Base-by-base conservation (phyloP, 2,113 vertebrate genomes). In the Plestiodon gilberti region DNA sequence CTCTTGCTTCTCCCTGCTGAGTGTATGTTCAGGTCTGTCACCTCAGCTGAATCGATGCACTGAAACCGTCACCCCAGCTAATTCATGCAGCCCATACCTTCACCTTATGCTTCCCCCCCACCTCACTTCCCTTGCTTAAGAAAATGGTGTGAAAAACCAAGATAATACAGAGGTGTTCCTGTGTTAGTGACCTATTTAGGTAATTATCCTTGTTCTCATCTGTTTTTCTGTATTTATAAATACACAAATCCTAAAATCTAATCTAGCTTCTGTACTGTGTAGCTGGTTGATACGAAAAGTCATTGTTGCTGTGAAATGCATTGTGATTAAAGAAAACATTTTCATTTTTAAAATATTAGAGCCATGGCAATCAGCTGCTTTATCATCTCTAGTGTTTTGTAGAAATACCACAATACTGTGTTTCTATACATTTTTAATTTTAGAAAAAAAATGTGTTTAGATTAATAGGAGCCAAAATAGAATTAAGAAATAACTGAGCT, bases 201-300 rank as follows among this genome's bases (percentile, higher is more conserved):
- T 57, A 55, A 78, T 67, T 52, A 35, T 4, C 33, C 13, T 55
- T 13, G 6, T 55, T 69, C 33, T 85, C 55, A 15, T 57, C 48
- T 57, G 48, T n/a, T 57, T 14, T 69, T 67, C 33, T 30, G 62
- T 8, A 30, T 57, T 85, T 55, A 55, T 57, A 85, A 78, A 78
- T 9, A 67, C 33, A 43, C 25, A 78, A 85, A 67, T 8, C 52
- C 64, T 30, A 57, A n/a, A 23, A 55, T 77, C 62, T 38, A 67
- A 35, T 55, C 74, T 52, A 52, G 43, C 73, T 23, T 35, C 43
- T 77, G 9, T 35, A 9, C 48, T n/a, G 2, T 65, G 61, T 20
- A 18, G 35, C 59, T 59, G 65, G 81, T 70, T 70, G 65, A 52
- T 40, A 70, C 40, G 83, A 78, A 85, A 82, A 85, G 33, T 30